A percentile compares a stretch with the other conserved stretches of the same genome.
Evolutionary conservation across 2,888 invertebrate genomes (phyloP).

Genomic region (Caenorhabditis macrosperma): DNA sequence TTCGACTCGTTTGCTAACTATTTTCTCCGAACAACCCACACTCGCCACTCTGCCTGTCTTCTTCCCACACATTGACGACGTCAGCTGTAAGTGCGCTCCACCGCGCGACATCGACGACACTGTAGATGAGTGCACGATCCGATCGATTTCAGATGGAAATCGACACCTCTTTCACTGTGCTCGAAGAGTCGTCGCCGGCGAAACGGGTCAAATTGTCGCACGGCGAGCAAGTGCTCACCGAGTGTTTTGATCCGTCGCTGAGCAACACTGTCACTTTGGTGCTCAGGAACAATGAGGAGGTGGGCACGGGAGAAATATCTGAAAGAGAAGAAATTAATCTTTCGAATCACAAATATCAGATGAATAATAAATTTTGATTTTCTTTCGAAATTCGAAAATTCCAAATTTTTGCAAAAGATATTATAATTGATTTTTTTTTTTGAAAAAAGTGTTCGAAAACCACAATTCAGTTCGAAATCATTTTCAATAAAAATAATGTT

Average conservation of each 20-base stretch:
- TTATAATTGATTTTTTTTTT: too few relatives aligned
- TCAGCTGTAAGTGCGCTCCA: neutral
- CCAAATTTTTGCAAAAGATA: too few relatives aligned
- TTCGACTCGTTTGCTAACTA: conserved; percentile 36
- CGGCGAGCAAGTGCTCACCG: conserved; percentile 15
- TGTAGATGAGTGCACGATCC: neutral
- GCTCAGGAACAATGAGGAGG: conserved; percentile 42
- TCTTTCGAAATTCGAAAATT: too few relatives aligned
- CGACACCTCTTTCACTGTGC: neutral
- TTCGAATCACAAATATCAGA: too few relatives aligned
- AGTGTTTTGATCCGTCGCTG: conserved; percentile 20
- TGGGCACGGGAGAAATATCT: too few relatives aligned
- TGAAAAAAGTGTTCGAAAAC: neutral
- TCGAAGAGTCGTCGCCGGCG: conserved; percentile 46
- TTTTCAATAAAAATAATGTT: neutral
- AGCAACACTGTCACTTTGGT: conserved; percentile 42
- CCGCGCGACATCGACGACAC: neutral
- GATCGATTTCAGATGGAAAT: conserved; percentile 33
- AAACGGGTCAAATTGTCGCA: conserved; percentile 34
- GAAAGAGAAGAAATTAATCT: too few relatives aligned
- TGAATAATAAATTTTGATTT: too few relatives aligned
- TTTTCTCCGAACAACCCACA: neutral
- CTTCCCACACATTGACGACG: neutral
- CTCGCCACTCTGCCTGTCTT: neutral
- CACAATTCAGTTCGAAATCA: neutral